Evolutionary conservation across 2,888 invertebrate genomes (phyloP).

Genomic region (Heliconius ismenius): DNA sequence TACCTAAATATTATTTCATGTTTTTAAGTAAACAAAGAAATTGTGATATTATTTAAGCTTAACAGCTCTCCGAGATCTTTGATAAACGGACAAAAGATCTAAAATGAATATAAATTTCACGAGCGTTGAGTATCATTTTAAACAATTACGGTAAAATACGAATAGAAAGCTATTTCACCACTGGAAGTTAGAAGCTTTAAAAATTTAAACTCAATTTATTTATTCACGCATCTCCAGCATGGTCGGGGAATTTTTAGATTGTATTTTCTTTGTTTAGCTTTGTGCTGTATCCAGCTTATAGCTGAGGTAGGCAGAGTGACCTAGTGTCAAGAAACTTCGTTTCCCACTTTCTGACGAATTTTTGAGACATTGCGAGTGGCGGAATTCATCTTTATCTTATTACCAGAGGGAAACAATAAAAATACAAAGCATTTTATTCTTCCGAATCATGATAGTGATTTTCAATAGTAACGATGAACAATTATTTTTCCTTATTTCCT

Average conservation of each 20-base stretch:
- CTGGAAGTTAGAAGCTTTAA: neutral
- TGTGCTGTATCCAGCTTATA: neutral
- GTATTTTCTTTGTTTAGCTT: too few relatives aligned
- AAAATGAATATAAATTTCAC: slow-evolving; percentile 37
- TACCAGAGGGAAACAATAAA: too few relatives aligned
- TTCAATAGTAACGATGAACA: too few relatives aligned
- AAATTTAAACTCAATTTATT: neutral
- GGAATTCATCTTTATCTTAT: neutral
- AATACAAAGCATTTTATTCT: too few relatives aligned
- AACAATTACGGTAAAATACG: slow-evolving; percentile 32
- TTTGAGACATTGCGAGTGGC: neutral
- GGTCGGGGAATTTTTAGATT: too few relatives aligned
- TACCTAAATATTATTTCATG: slow-evolving; percentile 3
- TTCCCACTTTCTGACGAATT: neutral
- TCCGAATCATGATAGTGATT: too few relatives aligned
- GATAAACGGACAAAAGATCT: slow-evolving; percentile 34
- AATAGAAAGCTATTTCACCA: neutral
- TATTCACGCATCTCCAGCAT: neutral
- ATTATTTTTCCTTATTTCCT: too few relatives aligned
- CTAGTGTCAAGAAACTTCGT: neutral
- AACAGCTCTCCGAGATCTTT: slow-evolving; percentile 22
- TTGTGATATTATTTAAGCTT: slow-evolving; percentile 32
- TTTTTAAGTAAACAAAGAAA: slow-evolving; percentile 28
- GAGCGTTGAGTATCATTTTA: slow-evolving; percentile 37
- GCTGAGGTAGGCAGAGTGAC: neutral